Percentiles rank a stretch among this genome's conserved stretches.
These are phyloP conservation scores for Colletes collaris DNA, from an alignment of 2,888 invertebrate genomes.

Conservation along the genomic window DNA sequence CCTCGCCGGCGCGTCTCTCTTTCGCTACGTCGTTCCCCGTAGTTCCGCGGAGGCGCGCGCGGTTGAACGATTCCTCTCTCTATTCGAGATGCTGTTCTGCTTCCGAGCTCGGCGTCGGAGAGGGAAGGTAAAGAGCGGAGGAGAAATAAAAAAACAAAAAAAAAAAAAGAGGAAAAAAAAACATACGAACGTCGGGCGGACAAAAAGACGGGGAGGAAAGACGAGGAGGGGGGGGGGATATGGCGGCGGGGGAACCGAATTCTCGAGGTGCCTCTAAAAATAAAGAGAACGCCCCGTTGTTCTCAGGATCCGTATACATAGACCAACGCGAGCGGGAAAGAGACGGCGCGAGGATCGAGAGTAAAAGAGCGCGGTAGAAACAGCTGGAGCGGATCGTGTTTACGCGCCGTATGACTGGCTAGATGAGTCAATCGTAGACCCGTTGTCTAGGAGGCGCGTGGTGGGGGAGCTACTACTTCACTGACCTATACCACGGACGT, in stretches of 20 bases:
- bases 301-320: slow-evolving; percentile 54
- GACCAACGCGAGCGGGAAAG: slow-evolving; percentile 11
- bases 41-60: slow-evolving; percentile 60
- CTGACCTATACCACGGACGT: slow-evolving; percentile 80
- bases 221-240: too few relatives aligned
- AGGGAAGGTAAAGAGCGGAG: background rate
- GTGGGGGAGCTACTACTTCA: slow-evolving; percentile 77
- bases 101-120: slow-evolving; percentile 29
- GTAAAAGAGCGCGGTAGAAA: slow-evolving; percentile 53
- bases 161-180: background rate
- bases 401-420: slow-evolving; percentile 76
- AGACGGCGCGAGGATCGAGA: slow-evolving; percentile 32
- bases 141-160: too few relatives aligned
- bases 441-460: slow-evolving; percentile 78
- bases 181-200: slow-evolving; percentile 6
- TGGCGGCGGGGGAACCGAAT: slow-evolving; percentile 43
- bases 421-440: slow-evolving; percentile 82
- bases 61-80: slow-evolving; percentile 60
- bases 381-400: slow-evolving; percentile 72
- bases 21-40: slow-evolving; percentile 20
- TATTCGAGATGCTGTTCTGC: slow-evolving; percentile 55
- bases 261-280: slow-evolving; percentile 69
- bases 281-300: slow-evolving; percentile 70
- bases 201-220: slow-evolving; percentile 16
- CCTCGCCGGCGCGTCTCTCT: slow-evolving; percentile 9